These are phyloP conservation scores for Tetranychus truncatus DNA, from an alignment of 2,888 invertebrate genomes.

Conservation along the genomic window DNA sequence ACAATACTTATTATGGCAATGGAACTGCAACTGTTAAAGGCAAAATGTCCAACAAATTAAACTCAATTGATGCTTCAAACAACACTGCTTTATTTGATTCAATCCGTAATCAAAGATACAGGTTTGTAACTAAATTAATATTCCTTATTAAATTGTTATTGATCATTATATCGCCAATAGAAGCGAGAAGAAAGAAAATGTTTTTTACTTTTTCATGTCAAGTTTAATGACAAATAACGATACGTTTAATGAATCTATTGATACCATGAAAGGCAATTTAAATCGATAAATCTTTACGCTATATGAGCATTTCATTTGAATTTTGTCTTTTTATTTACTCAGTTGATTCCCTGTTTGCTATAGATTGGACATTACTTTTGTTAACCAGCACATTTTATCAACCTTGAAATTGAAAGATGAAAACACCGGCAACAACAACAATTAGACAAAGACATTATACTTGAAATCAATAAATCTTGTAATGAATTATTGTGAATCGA, in stretches of 20 bases:
- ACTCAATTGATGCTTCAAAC: not conserved
- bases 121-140: not conserved
- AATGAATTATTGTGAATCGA: no score
- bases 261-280: not conserved
- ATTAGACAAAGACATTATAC: no score
- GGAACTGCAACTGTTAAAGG: not conserved
- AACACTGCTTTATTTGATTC: not conserved
- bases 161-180: not conserved
- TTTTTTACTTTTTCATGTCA: no score
- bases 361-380: no score
- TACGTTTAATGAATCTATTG: not conserved
- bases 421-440: no score
- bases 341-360: no score
- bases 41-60: not conserved
- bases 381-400: no score
- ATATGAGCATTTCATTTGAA: not conserved
- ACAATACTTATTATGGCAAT: slow-evolving; percentile 16
- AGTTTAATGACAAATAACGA: no score
- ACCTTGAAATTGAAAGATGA: no score
- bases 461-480: no score
- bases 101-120: slow-evolving; percentile 5
- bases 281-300: not conserved
- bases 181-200: not conserved
- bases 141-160: not conserved
- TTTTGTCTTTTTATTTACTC: not conserved